These are phyloP conservation scores for Psilopsiagon aymara DNA, from an alignment of 2,113 vertebrate genomes.

Conservation along the genomic window DNA sequence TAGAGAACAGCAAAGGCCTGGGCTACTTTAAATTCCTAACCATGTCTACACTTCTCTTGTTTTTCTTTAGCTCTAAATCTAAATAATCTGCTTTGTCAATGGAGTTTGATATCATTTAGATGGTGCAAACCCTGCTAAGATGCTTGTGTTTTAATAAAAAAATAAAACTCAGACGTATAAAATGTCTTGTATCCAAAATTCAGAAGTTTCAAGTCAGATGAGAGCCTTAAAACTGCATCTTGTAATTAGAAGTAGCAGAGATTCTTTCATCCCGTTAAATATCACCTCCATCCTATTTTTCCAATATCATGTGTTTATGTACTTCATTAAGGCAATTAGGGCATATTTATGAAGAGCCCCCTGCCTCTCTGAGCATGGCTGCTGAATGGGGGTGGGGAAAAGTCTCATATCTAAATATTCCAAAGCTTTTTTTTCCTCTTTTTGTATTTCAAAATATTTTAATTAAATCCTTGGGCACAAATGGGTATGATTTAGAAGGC, in stretches of 20 bases:
- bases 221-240: not conserved
- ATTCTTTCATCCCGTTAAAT: conserved; percentile 11
- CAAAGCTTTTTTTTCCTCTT: not conserved
- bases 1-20: not conserved
- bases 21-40: not conserved
- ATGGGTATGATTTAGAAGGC: conserved; percentile 37
- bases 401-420: not conserved
- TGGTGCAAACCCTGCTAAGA: not conserved
- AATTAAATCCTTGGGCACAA: conserved; percentile 42
- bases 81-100: not conserved
- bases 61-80: not conserved
- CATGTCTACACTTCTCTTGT: not conserved
- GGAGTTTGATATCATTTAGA: not conserved
- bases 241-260: conserved; percentile 28
- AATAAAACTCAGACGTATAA: not conserved
- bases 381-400: not conserved
- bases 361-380: not conserved
- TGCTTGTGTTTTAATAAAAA: not conserved
- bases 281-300: conserved; percentile 15
- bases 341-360: conserved; percentile 33
- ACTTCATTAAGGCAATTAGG: conserved; percentile 61
- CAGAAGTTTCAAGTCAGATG: not conserved
- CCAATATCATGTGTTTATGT: conserved; percentile 9
- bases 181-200: not conserved
- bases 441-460: conserved; percentile 9